phyloP scores from a whole-genome alignment of 23 tunicate species.

The Ciona savignyi region DNA sequence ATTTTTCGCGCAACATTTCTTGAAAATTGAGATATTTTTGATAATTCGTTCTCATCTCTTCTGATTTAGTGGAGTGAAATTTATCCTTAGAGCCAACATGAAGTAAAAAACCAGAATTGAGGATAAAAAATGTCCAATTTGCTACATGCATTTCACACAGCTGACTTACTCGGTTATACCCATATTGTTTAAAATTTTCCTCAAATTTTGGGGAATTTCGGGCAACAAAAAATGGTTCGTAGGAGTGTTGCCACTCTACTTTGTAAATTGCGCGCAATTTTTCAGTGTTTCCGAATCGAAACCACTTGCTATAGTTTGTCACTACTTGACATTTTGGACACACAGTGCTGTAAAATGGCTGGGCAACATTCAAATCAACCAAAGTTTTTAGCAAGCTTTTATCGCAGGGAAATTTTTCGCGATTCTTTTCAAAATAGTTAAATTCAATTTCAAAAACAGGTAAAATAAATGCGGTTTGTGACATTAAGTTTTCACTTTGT shows the following conservation, averaged over 20 bases:
- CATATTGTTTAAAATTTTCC: neutral
- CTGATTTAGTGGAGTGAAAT: no score
- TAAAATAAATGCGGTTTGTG: neutral
- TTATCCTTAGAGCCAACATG: no score
- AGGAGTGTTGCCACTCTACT: neutral
- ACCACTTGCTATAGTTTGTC: neutral
- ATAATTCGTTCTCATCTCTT: neutral
- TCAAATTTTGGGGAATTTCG: neutral
- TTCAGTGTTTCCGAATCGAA: neutral
- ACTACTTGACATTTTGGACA: neutral
- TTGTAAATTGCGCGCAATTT: neutral
- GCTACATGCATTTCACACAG: no score
- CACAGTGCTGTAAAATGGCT: neutral
- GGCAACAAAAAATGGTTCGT: neutral
- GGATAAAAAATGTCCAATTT: no score
- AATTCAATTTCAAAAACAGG: neutral
- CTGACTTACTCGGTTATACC: no score
- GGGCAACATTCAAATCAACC: neutral
- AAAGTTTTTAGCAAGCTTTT: neutral
- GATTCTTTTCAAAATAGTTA: neutral
- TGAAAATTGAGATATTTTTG: neutral
- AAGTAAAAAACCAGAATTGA: no score
- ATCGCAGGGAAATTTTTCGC: neutral
- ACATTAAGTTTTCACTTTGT: neutral
- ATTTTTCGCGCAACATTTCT: neutral